These are phyloP conservation scores for Limnephilus marmoratus DNA, from an alignment of 2,888 invertebrate species.

Conservation along the genomic window DNA sequence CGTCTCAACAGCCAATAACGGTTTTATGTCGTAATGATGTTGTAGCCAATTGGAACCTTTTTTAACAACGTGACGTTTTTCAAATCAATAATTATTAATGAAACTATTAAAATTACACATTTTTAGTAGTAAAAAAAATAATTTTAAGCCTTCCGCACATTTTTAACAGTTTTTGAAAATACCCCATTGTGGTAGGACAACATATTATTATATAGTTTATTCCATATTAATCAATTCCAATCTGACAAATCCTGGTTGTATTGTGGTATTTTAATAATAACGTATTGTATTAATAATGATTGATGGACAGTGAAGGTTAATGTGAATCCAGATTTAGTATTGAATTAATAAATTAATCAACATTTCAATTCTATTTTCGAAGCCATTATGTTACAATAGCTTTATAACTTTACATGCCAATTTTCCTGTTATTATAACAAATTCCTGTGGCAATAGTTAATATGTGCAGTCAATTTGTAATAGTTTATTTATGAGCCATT, in stretches of 20 bases:
- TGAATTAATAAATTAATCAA: not conserved
- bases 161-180: no score
- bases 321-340: not conserved
- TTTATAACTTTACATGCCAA: not conserved
- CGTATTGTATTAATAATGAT: not conserved
- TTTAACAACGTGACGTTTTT: no score
- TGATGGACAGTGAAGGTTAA: not conserved
- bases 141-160: no score
- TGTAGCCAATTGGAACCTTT: no score
- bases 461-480: not conserved
- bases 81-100: no score
- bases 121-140: no score
- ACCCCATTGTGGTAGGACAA: no score
- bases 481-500: not conserved
- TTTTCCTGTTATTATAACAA: not conserved
- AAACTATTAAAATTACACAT: no score
- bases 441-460: not conserved
- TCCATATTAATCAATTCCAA: not conserved
- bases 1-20: no score
- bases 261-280: not conserved
- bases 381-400: not conserved
- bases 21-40: no score
- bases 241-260: not conserved
- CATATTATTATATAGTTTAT: not conserved
- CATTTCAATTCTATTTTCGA: not conserved